Percentiles rank a stretch among this genome's conserved stretches.
Conservation (phyloP, 2,888 invertebrate genomes). For the Lymantria monacha region DNA sequence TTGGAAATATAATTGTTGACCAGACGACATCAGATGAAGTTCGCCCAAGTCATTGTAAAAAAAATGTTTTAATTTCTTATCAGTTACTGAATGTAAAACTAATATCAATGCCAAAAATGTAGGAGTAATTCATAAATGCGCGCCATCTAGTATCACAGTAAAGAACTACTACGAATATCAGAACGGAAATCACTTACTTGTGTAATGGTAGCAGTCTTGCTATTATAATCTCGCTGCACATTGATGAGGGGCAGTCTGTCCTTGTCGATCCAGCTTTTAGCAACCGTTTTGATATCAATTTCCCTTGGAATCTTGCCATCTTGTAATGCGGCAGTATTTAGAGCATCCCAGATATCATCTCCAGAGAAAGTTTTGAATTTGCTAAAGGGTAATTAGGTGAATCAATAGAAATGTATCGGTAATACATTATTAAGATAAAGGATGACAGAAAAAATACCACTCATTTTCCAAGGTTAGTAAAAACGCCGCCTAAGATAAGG, state of each 20-base stretch:
- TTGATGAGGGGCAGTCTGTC: constrained; percentile 89
- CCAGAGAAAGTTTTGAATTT: constrained; percentile 89
- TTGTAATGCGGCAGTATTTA: constrained; percentile 85
- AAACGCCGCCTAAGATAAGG: no score
- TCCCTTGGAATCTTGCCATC: constrained; percentile 76
- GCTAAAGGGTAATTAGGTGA: constrained; percentile 48
- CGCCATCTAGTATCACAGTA: no score
- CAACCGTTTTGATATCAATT: constrained; percentile 86
- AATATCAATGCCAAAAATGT: no score
- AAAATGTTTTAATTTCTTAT: no score
- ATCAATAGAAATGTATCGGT: background rate
- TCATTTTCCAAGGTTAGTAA: no score
- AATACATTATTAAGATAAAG: background rate
- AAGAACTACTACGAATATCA: no score
- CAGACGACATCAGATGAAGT: no score
- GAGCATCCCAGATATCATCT: constrained; percentile 89
- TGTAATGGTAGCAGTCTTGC: constrained; percentile 82
- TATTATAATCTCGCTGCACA: constrained; percentile 85
- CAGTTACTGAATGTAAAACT: no score
- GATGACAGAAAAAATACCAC: background rate
- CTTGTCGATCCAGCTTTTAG: constrained; percentile 91
- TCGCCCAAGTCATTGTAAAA: no score
- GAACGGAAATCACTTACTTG: constrained; percentile 85
- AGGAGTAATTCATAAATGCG: no score
- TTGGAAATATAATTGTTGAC: no score